These are phyloP conservation scores for Pteromalus puparum DNA, from an alignment of 1,140 invertebrate genomes.

Conservation along the genomic window DNA sequence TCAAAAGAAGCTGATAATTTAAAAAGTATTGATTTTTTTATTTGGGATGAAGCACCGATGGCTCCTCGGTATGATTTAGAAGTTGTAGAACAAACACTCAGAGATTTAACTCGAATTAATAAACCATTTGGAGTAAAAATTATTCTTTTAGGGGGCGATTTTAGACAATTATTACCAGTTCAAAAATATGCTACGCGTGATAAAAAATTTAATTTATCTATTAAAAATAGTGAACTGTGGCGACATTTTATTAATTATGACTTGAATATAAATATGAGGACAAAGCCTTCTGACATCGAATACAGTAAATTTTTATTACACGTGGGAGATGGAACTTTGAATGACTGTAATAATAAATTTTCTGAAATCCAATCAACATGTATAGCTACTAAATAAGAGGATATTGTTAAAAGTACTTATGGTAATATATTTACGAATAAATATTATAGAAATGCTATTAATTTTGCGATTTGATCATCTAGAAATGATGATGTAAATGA, in stretches of 20 bases:
- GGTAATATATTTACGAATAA: constrained; percentile 11
- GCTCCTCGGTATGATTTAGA: too few relatives aligned
- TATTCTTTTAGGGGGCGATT: constrained; percentile 57
- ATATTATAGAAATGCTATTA: neutral
- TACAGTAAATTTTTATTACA: constrained; percentile 49
- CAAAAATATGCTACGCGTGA: constrained; percentile 46
- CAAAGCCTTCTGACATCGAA: constrained; percentile 40
- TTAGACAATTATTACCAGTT: constrained; percentile 59
- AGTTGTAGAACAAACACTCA: constrained; percentile 42
- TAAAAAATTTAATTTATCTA: constrained; percentile 55
- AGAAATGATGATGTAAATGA: constrained; percentile 49
- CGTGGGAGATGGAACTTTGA: constrained; percentile 47
- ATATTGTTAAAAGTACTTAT: constrained; percentile 11
- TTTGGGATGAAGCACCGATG: constrained; percentile 22
- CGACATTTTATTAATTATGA: constrained; percentile 38
- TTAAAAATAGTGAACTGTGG: constrained; percentile 52
- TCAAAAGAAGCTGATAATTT: constrained; percentile 42
- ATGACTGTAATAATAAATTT: constrained; percentile 43
- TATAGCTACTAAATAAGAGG: constrained; percentile 8
- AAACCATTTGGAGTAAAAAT: constrained; percentile 57
- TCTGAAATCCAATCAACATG: constrained; percentile 40
- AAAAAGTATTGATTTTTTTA: constrained; percentile 52
- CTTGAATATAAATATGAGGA: constrained; percentile 43
- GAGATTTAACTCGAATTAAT: constrained; percentile 40
- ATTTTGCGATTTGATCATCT: constrained; percentile 41